phyloP scores from a whole-genome alignment of 1,140 invertebrate species.

The Trachymyrmex septentrionalis region DNA sequence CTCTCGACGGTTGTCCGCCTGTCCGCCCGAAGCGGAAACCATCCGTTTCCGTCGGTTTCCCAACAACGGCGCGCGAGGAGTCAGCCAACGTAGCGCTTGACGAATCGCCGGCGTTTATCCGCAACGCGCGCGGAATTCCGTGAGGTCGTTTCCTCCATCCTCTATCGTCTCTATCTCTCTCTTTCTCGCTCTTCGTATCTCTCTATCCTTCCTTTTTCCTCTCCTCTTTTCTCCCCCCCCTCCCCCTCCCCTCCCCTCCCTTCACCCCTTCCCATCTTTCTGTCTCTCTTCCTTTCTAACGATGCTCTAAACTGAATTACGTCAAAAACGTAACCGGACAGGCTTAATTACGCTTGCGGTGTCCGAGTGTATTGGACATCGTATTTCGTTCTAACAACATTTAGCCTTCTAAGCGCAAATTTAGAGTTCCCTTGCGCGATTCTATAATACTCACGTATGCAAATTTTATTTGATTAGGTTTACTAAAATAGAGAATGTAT shows the following conservation, averaged over 20 bases:
- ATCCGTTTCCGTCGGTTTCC: constrained; percentile 74
- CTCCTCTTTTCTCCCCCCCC: too few relatives aligned
- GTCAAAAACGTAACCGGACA: constrained; percentile 36
- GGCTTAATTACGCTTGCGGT: background rate
- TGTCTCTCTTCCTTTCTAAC: background rate
- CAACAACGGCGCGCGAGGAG: constrained; percentile 49
- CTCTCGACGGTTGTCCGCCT: constrained; percentile 74
- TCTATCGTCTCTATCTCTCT: background rate
- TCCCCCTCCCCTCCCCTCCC: too few relatives aligned
- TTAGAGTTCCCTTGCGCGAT: background rate
- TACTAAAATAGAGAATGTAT: too few relatives aligned
- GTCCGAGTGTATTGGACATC: constrained; percentile 1
- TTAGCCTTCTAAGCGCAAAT: background rate
- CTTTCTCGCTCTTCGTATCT: too few relatives aligned
- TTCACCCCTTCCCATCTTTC: too few relatives aligned
- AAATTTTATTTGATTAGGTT: too few relatives aligned
- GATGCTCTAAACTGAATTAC: constrained; percentile 37
- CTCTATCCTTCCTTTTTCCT: too few relatives aligned
- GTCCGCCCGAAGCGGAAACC: constrained; percentile 72
- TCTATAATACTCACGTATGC: background rate
- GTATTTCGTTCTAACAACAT: constrained; percentile 15
- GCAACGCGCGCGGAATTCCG: constrained; percentile 50
- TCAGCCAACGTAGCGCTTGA: constrained; percentile 53
- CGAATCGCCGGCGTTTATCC: constrained; percentile 52
- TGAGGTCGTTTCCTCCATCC: constrained; percentile 34